Percentiles rank a stretch among this genome's conserved stretches.
Conservation (phyloP, 53 echinoderm and acorn worm species). For the Arbacia lixula region DNA sequence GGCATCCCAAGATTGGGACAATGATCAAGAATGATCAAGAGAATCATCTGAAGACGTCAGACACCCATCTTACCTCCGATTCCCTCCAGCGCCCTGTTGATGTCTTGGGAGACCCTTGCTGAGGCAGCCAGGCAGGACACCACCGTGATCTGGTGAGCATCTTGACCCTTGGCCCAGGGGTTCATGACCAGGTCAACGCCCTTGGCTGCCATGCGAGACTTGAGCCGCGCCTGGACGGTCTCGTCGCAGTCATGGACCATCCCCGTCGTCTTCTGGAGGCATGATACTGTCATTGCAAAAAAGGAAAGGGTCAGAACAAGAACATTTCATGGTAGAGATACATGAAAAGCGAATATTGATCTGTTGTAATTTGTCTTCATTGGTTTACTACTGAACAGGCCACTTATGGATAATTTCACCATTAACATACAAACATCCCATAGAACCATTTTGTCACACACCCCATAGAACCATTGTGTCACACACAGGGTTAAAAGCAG, state of each 20-base stretch:
- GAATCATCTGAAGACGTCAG: too few species aligned
- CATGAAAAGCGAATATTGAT: too few species aligned
- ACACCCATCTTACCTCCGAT: conserved; percentile 84
- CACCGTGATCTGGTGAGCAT: conserved; percentile 75
- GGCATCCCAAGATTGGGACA: too few species aligned
- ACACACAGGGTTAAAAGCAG: too few species aligned
- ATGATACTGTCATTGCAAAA: conserved; percentile 58
- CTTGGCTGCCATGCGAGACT: conserved; percentile 84
- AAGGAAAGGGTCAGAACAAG: not conserved
- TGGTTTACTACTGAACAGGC: too few species aligned
- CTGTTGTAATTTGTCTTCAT: too few species aligned
- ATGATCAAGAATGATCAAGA: too few species aligned
- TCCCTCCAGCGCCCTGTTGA: conserved; percentile 70
- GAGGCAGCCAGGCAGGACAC: conserved; percentile 75
- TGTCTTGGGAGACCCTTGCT: conserved; percentile 61
- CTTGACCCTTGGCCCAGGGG: conserved; percentile 70
- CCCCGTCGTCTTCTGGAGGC: conserved; percentile 66
- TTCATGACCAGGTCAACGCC: conserved; percentile 78
- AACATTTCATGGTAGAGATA: too few species aligned
- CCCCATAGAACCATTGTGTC: too few species aligned
- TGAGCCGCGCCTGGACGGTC: conserved; percentile 75
- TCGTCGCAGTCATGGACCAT: conserved; percentile 84
- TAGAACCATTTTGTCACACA: too few species aligned
- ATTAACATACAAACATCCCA: too few species aligned
- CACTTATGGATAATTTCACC: too few species aligned